A percentile compares a stretch with the other conserved stretches of the same genome.
Conservation (phyloP, 2,797 vertebrate genomes). For the Epinephelus awoara region DNA sequence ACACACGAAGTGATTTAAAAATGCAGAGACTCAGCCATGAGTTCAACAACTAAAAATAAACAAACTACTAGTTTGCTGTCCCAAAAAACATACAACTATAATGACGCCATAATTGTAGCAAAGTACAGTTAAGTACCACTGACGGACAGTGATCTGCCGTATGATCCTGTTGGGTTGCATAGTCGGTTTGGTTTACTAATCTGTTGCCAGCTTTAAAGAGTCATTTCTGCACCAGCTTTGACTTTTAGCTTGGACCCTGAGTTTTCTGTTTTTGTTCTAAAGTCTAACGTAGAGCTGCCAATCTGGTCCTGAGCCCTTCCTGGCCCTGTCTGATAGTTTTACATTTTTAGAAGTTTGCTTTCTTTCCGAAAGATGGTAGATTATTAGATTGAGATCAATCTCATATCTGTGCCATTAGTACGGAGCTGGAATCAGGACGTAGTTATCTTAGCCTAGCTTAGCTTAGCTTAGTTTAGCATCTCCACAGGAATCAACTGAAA, state of each 20-base stretch:
- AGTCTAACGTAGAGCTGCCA: constrained; percentile 8
- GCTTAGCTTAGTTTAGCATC: too few species aligned
- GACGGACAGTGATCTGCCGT: background rate
- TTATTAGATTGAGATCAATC: background rate
- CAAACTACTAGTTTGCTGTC: constrained; percentile 24
- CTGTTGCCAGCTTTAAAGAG: constrained; percentile 24
- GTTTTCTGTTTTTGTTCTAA: constrained; percentile 18
- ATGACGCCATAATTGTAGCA: background rate
- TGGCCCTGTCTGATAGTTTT: background rate
- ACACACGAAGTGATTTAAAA: constrained; percentile 36
- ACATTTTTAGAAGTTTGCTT: constrained; percentile 5
- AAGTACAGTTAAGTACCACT: background rate
- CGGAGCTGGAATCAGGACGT: background rate
- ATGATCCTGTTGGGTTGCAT: constrained; percentile 69
- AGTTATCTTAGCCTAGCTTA: too few species aligned
- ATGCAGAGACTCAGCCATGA: constrained; percentile 32
- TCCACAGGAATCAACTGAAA: too few species aligned
- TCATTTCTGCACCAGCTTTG: constrained; percentile 31
- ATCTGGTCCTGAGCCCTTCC: constrained; percentile 3
- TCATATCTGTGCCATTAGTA: background rate
- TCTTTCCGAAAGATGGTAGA: background rate
- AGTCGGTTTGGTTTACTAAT: constrained; percentile 53
- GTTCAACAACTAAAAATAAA: constrained; percentile 37
- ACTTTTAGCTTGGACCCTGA: constrained; percentile 66
- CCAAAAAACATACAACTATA: background rate